Conservation (phyloP, 2,113 vertebrate species). For the Phyllopteryx taeniolatus region DNA sequence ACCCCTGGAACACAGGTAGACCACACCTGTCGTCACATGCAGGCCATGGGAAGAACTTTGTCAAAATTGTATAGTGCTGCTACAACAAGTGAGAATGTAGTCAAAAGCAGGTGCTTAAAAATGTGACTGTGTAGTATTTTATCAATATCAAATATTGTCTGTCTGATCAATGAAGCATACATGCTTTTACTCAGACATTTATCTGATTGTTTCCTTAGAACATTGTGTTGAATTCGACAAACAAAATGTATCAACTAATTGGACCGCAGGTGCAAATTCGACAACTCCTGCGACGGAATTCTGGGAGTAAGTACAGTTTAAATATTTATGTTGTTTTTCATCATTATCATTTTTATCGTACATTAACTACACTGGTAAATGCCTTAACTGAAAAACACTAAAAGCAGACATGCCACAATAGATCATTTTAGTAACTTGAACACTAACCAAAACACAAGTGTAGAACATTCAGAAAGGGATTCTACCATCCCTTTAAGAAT, state of each 20-base stretch:
- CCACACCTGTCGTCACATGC: background rate
- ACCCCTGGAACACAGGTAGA: conserved; percentile 86
- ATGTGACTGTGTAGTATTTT: background rate
- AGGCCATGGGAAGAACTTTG: background rate
- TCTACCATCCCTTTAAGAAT: background rate
- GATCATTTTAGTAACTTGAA: background rate
- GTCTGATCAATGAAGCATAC: background rate
- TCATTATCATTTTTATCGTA: background rate
- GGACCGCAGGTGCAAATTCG: conserved; percentile 65
- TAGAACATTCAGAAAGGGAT: background rate
- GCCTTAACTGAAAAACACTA: background rate
- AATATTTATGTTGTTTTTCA: background rate
- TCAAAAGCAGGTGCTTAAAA: background rate
- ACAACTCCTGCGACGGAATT: conserved; percentile 86
- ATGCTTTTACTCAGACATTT: background rate
- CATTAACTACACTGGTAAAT: background rate
- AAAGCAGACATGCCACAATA: background rate
- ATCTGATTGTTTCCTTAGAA: conserved; percentile 56
- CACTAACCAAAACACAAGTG: background rate
- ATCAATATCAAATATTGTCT: background rate
- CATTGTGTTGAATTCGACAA: conserved; percentile 77
- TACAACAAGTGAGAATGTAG: too few relatives aligned
- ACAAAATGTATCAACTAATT: conserved; percentile 66
- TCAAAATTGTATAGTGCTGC: background rate
- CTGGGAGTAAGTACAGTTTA: conserved; percentile 84